Base-by-base conservation (phyloP, 2,888 invertebrate genomes). In the Empis stercorea region DNA sequence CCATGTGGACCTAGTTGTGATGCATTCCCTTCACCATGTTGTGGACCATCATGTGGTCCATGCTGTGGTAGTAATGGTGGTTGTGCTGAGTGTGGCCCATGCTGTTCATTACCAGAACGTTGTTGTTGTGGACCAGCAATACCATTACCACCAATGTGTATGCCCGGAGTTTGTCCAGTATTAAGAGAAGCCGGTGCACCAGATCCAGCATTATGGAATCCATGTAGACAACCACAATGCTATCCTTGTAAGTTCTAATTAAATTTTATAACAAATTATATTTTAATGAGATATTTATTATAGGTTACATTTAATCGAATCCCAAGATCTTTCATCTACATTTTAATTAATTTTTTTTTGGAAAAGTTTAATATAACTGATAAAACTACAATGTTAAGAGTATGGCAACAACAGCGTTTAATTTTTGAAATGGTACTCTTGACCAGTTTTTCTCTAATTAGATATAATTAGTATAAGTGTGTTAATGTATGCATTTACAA, bases 1-100 rank as follows among this genome's bases (percentile, higher is more conserved):
- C 41, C 42, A 2, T 36, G 43, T 30, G 47, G 44, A 10, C 49
- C 51, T 13, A 47, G 48, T 15, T 37, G 36, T 14, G 32, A 23
- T 36, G 23, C 20, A 2, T 30, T 27, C 23, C 23, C 23, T 43
- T 27, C 53, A n/a, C 30, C 48, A 43, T 38, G 55, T 44, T 55
- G 59, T 44, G 55, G 58, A 30, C 54, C 56, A 10, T 49, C 59
- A 17, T 53, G 56, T 49, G 60, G 60, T 10, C 62, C 63, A 6
- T 38, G 55, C 43, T 55, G 59, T 44, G 55, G 58, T 30, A 53
- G 56, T 10, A 48, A 58, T 23, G 52, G 56, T 48, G 61, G 60
- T 11, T 61, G 61, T 6, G 5, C 34, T 7, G 13, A n/a, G n/a
- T 34, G n/a, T n/a, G 34, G 34, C 4, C n/a, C n/a, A n/a, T n/a